Conservation (phyloP, 2,113 vertebrate species). For the Hypocryptadius cinnamomeus region DNA sequence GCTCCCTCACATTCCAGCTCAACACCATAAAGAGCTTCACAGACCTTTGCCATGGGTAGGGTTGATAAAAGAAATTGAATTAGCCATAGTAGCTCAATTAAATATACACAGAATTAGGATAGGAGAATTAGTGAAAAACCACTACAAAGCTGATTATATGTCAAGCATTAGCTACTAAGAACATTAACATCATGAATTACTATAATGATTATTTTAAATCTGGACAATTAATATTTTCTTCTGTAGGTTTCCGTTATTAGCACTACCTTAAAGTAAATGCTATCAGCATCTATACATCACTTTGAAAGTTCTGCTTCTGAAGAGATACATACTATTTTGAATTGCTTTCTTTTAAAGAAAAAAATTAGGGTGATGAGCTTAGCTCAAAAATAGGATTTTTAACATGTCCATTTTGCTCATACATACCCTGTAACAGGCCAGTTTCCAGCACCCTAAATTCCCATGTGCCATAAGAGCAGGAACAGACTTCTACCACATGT, state of each 20-base stretch:
- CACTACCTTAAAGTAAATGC: neutral
- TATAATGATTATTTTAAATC: neutral
- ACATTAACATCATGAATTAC: neutral
- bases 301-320: neutral
- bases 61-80: neutral
- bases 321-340: neutral
- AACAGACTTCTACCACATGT: neutral
- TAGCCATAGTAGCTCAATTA: neutral
- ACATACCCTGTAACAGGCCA: neutral
- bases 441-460: neutral
- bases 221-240: neutral
- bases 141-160: neutral
- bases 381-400: neutral
- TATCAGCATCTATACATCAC: neutral
- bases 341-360: neutral
- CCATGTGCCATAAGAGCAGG: neutral
- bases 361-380: neutral
- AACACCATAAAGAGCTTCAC: neutral
- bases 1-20: neutral
- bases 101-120: neutral
- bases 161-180: neutral
- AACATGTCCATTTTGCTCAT: neutral
- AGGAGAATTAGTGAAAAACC: neutral
- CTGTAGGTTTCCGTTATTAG: neutral
- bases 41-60: neutral